Evolutionary conservation across 2,797 vertebrate genomes (phyloP), one percentile per base, ranked within the genome.

Genomic region (Xiphorhynchus erythropygius): DNA sequence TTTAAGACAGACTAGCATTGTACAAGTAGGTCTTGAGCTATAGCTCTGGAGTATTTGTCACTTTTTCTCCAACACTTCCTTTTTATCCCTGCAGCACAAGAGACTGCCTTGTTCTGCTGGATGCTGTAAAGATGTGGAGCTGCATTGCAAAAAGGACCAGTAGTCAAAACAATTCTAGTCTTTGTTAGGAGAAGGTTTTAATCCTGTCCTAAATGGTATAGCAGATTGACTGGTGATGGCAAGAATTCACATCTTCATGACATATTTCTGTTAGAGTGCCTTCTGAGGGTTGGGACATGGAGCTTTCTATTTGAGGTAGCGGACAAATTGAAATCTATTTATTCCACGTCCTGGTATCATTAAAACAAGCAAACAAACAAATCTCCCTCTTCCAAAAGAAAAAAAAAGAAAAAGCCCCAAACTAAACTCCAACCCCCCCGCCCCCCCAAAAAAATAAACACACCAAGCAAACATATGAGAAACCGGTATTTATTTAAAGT

Each of bases 121-220:
- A 9, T 77, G 37, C 37, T 82, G 6, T 68, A 59, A 70, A 28
- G 0, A 0, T 55, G 15, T 30, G 16, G 49, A 25, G 17, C 50
- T 77, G 21, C 63, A n/a, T 15, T 70, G 37, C 10, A 53, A 74
- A 87, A n/a, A 39, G 11, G 19, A 79, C 18, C 4, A 49, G 17
- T n/a, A 19, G 41, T 70, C 18, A 55, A 81, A 94, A 65, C 17
- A 75, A 37, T 62, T 27, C 10, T 87, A 39, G 28, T 32, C 30
- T 83, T 85, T 87, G 14, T 63, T 76, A 7, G 5, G 67, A 42
- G 24, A 32, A 75, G 19, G 7, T 62, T 71, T 82, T 35, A 69
- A 39, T 79, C 10, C 42, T 69, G 70, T 79, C 52, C 32, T 81
- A 53, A 89, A 18, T 64, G 87, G 24, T n/a, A 17, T 35, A 69